Percentiles rank a stretch among this genome's conserved stretches.
These are phyloP conservation scores for Chloromyia formosa DNA, from an alignment of 2,888 invertebrate species.

Conservation along the genomic window DNA sequence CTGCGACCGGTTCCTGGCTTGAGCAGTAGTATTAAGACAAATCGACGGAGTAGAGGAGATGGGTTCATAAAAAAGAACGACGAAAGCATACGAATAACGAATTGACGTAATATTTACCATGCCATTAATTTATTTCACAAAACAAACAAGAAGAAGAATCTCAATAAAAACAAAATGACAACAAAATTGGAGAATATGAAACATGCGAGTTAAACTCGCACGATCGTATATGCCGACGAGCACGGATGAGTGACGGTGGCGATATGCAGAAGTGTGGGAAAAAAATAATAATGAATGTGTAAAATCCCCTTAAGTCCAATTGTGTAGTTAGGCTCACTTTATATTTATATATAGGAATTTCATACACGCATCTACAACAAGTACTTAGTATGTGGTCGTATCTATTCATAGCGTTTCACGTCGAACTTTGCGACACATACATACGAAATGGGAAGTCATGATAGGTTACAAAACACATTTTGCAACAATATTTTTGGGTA, in stretches of 20 bases:
- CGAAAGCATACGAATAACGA: constrained; percentile 2
- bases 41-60: neutral
- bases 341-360: constrained; percentile 47
- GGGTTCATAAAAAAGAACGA: neutral
- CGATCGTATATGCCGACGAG: neutral
- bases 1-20: constrained; percentile 81
- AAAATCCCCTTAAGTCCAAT: constrained; percentile 46
- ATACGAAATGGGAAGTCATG: neutral
- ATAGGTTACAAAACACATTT: too few species aligned
- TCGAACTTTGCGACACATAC: neutral
- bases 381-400: neutral
- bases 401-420: neutral
- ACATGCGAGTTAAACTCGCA: neutral
- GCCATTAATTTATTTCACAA: constrained; percentile 37
- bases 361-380: constrained; percentile 36
- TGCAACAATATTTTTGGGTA: too few species aligned
- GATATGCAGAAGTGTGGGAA: neutral
- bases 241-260: neutral
- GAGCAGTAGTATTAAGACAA: constrained; percentile 69
- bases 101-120: constrained; percentile 29
- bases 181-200: neutral
- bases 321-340: constrained; percentile 49
- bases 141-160: neutral
- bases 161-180: neutral
- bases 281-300: constrained; percentile 40